Evolutionary conservation across 2,113 vertebrate genomes (phyloP), one percentile per base, ranked within the genome.

Genomic region (Grallaria varia): DNA sequence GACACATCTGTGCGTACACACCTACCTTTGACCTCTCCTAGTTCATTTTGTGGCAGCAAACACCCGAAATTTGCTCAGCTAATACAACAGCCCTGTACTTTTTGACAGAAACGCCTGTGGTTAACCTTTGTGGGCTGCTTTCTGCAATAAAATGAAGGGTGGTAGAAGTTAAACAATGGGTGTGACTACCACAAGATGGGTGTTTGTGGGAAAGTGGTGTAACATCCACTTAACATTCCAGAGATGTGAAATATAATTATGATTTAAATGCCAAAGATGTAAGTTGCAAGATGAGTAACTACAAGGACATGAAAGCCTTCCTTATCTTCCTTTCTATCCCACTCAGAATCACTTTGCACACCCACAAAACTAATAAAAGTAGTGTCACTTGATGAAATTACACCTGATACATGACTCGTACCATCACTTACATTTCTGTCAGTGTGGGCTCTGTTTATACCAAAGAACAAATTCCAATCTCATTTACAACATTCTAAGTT

Each of bases 151-250:
- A 94, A 74, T 83, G 63, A 90, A 91, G 64, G 87, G 67, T 75
- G 88, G 89, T 62, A 56, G 91, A 90, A 95, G 74, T 92, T 94
- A 94, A 95, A 93, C 91, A 95, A 91, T 72, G 96, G 94, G 94
- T 91, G 91, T 93, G 95, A 92, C 93, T 90, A 83, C 95, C 80
- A 45, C 90, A 90, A 88, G 76, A 93, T 73, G 85, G 81, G 75
- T 86, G 68, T 81, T 90, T 93, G 92, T 94, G 95, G 96, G 90
- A 96, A 94, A 94, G 92, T 86, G 92, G 85, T 93, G 86, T 93
- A 95, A 95, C 92, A 96, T 90, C 88, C 88, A 92, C 69, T 89
- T 93, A 96, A 83, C 92, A 79, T 96, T 96, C 95, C 92, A 90
- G 90, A 92, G 95, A 93, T 68, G 90, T 79, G 83, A 93, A 95